Percentiles rank a stretch among this genome's conserved stretches.
These are phyloP conservation scores for Scyliorhinus canicula DNA, from an alignment of 2,797 vertebrate genomes.

Conservation along the genomic window DNA sequence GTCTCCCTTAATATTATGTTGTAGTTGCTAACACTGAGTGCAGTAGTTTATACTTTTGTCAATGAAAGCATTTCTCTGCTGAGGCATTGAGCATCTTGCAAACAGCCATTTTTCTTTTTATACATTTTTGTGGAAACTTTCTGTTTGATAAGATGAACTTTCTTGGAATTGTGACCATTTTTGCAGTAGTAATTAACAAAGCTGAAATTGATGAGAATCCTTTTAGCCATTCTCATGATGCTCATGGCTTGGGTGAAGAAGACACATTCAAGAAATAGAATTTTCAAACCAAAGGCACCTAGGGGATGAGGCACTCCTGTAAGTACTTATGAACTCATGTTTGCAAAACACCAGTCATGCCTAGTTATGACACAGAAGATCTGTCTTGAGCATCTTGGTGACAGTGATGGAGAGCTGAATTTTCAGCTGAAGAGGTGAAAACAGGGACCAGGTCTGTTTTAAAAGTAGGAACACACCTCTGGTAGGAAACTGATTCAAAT, in stretches of 20 bases:
- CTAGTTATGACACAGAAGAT: not conserved
- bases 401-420: not conserved
- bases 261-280: not conserved
- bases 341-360: not conserved
- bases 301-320: not conserved
- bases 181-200: not conserved
- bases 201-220: not conserved
- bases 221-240: not conserved
- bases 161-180: not conserved
- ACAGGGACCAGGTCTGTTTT: not conserved
- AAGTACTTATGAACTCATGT: not conserved
- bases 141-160: not conserved
- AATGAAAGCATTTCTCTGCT: not conserved
- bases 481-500: not conserved
- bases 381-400: not conserved
- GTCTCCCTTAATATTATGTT: not conserved
- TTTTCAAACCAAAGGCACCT: not conserved
- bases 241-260: not conserved
- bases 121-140: not conserved
- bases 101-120: not conserved
- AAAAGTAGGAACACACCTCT: not conserved
- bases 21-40: not conserved
- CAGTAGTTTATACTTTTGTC: not conserved
- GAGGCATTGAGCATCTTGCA: not conserved
- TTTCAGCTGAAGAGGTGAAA: not conserved